Conservation (phyloP, 2,113 vertebrate species). For the Trinectes maculatus region DNA sequence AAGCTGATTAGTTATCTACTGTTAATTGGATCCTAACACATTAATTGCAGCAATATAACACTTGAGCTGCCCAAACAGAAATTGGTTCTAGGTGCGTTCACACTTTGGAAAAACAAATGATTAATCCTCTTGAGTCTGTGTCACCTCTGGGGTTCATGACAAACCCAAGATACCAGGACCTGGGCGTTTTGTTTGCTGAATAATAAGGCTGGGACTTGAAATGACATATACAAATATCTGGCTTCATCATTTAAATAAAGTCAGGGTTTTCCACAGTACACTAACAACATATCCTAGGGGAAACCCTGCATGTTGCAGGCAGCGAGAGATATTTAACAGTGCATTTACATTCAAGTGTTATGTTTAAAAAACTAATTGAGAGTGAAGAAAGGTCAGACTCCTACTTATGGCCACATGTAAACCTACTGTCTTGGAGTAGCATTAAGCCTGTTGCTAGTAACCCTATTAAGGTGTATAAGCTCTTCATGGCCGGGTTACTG, state of each 20-base stretch:
- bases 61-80: too few relatives aligned
- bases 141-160: not conserved
- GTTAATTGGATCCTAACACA: too few relatives aligned
- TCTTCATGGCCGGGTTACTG: not conserved
- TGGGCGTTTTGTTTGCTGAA: not conserved
- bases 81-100: not conserved
- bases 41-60: too few relatives aligned
- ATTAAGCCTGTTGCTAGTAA: constrained; percentile 11
- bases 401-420: not conserved
- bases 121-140: not conserved
- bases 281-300: not conserved
- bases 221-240: not conserved
- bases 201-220: not conserved
- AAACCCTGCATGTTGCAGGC: constrained; percentile 11
- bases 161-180: not conserved
- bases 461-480: constrained; percentile 9
- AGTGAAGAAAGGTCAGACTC: not conserved
- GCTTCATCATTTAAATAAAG: constrained; percentile 5
- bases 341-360: not conserved
- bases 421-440: not conserved
- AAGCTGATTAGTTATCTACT: too few relatives aligned
- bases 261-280: constrained; percentile 27
- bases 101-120: not conserved
- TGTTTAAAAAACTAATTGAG: too few relatives aligned
- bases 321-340: not conserved